Evolutionary conservation across 2,113 vertebrate species (phyloP).

Genomic region (Mus musculus): DNA sequence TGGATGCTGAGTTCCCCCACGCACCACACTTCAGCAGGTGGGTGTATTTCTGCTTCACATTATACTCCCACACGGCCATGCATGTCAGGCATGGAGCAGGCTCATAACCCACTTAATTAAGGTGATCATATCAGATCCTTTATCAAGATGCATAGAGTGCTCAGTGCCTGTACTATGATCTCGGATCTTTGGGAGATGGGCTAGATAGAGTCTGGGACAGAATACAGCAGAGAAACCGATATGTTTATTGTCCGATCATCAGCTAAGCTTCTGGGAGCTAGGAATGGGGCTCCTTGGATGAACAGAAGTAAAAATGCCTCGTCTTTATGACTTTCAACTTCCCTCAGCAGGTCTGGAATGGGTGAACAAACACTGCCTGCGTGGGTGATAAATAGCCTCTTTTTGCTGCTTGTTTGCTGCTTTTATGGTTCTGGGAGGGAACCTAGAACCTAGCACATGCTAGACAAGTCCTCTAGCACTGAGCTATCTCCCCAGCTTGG

Average conservation of each 20-base stretch:
- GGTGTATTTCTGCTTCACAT: not conserved
- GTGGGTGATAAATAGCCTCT: not conserved
- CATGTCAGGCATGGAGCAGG: not conserved
- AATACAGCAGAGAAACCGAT: not conserved
- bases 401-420: not conserved
- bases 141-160: not conserved
- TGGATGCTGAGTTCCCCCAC: not conserved
- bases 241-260: not conserved
- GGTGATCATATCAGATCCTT: not conserved
- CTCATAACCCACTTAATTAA: no score
- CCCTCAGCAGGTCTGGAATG: not conserved
- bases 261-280: not conserved
- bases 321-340: not conserved
- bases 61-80: fast-evolving
- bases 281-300: not conserved
- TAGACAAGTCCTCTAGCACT: not conserved
- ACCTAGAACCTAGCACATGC: not conserved
- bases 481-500: no score
- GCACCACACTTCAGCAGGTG: not conserved
- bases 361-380: not conserved
- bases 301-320: not conserved
- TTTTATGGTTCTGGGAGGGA: not conserved
- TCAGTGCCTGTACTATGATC: not conserved
- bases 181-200: no score
- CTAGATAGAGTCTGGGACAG: no score